Conservation (phyloP, 2,113 vertebrate species). For the Solea solea region DNA sequence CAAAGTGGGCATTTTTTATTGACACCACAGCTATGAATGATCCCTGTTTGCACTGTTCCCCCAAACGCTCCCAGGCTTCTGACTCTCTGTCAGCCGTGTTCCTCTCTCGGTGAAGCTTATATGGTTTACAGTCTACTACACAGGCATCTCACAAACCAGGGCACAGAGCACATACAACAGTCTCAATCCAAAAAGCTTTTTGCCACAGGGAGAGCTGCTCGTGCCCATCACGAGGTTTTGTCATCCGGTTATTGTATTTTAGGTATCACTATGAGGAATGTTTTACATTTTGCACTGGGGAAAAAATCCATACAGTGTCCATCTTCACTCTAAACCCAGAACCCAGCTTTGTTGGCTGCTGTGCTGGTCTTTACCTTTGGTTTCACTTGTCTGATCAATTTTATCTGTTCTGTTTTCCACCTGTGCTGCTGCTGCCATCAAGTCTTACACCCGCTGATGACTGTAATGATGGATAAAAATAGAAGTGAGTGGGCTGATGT, state of each 20-base stretch:
- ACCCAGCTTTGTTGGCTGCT: background rate
- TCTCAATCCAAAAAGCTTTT: constrained; percentile 26
- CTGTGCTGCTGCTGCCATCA: constrained; percentile 43
- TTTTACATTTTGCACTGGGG: background rate
- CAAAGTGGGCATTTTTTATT: constrained; percentile 51
- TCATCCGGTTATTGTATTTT: constrained; percentile 10
- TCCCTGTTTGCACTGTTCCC: constrained; percentile 11
- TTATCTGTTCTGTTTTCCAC: constrained; percentile 35
- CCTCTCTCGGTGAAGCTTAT: constrained; percentile 9
- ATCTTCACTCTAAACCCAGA: background rate
- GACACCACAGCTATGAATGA: constrained; percentile 38
- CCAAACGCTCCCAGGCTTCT: constrained; percentile 13
- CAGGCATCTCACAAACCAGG: constrained; percentile 13
- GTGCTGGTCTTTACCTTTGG: background rate
- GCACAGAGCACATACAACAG: background rate
- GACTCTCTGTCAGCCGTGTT: constrained; percentile 7
- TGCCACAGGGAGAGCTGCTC: constrained; percentile 1
- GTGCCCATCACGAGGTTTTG: constrained; percentile 18
- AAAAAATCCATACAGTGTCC: background rate
- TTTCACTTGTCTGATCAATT: constrained; percentile 26
- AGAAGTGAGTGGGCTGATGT: constrained; percentile 44
- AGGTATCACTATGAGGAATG: background rate
- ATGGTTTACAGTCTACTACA: constrained; percentile 8
- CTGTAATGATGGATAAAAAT: constrained; percentile 65
- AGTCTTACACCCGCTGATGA: constrained; percentile 52